Evolutionary conservation across 2,113 vertebrate species (phyloP).

Genomic region (Heteronetta atricapilla): DNA sequence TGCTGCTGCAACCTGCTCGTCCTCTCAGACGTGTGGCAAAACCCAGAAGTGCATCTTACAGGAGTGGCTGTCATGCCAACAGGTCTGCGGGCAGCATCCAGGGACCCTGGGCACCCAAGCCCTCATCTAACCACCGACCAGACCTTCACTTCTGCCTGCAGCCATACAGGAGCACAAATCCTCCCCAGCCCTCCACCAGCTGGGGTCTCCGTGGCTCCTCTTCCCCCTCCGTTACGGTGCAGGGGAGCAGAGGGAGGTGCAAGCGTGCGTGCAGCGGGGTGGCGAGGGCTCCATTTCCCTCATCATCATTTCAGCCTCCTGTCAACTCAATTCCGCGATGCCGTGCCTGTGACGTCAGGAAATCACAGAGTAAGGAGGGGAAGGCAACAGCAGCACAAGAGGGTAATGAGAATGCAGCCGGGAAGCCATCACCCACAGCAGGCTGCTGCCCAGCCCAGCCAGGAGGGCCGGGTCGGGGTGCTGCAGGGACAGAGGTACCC

Average conservation of each 20-base stretch:
- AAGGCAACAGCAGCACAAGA: not conserved
- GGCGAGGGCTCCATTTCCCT: not conserved
- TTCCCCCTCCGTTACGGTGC: rapidly evolving
- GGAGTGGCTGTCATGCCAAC: not conserved
- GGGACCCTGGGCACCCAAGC: not conserved
- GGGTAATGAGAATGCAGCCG: not conserved
- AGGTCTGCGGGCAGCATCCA: not conserved
- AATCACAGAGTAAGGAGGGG: conserved; percentile 3
- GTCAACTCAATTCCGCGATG: not conserved
- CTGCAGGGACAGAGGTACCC: not conserved
- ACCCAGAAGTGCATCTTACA: not conserved
- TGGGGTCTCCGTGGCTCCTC: rapidly evolving
- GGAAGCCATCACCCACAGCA: not conserved
- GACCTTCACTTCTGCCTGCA: not conserved
- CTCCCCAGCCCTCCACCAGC: not conserved
- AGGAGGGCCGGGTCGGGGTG: not conserved
- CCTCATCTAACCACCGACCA: no score
- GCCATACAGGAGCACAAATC: not conserved
- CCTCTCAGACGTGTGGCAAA: not conserved
- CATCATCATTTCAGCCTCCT: conserved; percentile 1
- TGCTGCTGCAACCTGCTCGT: not conserved
- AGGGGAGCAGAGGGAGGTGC: not conserved
- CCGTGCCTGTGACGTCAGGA: conserved; percentile 8
- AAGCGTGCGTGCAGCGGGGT: rapidly evolving
- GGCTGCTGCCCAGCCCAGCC: not conserved